A percentile compares a stretch with the other conserved stretches of the same genome.
Conservation (phyloP, 2,888 invertebrate species). For the Pardosa pseudoannulata region DNA sequence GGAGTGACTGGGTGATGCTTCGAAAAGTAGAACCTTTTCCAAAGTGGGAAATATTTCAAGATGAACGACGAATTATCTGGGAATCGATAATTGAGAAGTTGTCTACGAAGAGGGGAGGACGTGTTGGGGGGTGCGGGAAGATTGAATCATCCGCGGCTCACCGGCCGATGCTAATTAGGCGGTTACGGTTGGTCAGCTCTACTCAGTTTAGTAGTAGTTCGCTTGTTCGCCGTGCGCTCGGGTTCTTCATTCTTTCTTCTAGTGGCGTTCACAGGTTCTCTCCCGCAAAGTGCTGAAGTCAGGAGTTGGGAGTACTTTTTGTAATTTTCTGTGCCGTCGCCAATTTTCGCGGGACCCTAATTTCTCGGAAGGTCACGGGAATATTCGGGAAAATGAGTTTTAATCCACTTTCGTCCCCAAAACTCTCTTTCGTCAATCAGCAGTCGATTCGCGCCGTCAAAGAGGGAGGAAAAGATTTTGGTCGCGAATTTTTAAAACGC, state of each 20-base stretch:
- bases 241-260: constrained; percentile 42
- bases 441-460: neutral
- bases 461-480: neutral
- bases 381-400: constrained; percentile 39
- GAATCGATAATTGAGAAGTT: constrained; percentile 70
- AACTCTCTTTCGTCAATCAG: constrained; percentile 37
- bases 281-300: constrained; percentile 58
- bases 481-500: neutral
- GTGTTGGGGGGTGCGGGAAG: too few relatives aligned
- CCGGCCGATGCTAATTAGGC: constrained; percentile 63
- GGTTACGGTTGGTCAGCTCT: constrained; percentile 54
- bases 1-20: neutral
- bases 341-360: constrained; percentile 31
- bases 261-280: constrained; percentile 46
- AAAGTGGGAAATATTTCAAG: constrained; percentile 69
- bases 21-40: constrained; percentile 46
- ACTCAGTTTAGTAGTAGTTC: neutral
- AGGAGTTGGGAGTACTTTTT: constrained; percentile 45
- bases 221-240: neutral
- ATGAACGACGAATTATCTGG: constrained; percentile 55
- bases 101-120: constrained; percentile 33
- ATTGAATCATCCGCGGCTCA: constrained; percentile 68
- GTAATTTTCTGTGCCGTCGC: constrained; percentile 37
- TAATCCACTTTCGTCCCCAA: constrained; percentile 55
- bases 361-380: constrained; percentile 25